Evolutionary conservation across 2,888 invertebrate species (phyloP), one percentile per base, ranked within the genome.

Genomic region (Sphaeridia pumilis): DNA sequence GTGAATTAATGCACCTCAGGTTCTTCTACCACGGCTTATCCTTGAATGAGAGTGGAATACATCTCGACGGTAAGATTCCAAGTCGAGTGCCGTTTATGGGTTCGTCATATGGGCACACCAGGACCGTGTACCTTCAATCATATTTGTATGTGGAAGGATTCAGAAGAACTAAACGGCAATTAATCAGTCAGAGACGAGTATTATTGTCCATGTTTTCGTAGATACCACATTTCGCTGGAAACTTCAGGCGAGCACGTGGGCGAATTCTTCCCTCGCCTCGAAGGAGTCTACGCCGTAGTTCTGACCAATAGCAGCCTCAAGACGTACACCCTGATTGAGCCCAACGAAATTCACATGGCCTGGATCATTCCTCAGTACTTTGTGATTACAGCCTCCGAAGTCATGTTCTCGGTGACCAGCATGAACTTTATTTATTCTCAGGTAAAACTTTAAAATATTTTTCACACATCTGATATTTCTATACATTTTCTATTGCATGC

Each of bases 361-460:
- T 86, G 82, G 83, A 78, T 92, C 66, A 68, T 95, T 22, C 94
- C 95, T 0, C 97, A 97, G 70, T 94, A 92, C 68, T 72, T 93
- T 46, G 75, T 94, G n/a, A 84, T 98, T 66, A 93, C 97, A 0
- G 79, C 84, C 67, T 95, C 83, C 0, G 97, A 98, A 72, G 85
- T 97, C 36, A 84, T 97, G 82, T 92, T 94, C 70, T 89, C 93
- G 0, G 84, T 97, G 26, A 94, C 95, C 0, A 95, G 95, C 0
- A 74, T 97, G 21, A 87, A 92, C 69, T 97, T 97, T 72, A 87
- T 94, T 0, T 97, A 92, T 71, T 87, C 93, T 0, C 89, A 78
- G 74, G 77, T 76, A 68, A 61, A 50, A 7, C n/a, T 46, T 24
- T 10, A 38, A 38, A 31, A 31, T 31, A 7, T 7, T 31, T 31